Base-by-base conservation (phyloP, 2,797 vertebrate species). In the Oryzias dopingdopingensis region DNA sequence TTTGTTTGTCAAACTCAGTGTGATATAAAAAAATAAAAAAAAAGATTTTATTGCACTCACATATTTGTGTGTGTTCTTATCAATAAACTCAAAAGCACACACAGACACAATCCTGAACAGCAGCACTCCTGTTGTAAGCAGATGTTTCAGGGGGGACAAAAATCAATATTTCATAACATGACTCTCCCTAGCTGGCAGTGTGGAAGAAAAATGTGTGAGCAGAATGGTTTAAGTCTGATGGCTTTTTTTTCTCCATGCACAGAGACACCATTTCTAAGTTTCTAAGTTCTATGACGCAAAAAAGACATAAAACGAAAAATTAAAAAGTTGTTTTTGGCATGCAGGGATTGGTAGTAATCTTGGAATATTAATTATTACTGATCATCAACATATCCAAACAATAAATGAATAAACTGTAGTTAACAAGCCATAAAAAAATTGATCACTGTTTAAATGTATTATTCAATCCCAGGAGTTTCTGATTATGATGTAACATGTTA, bases 131-230 rank as follows among this genome's bases (percentile, higher is more conserved):
- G 43, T 62, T 68, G 72, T 58, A 65, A 69, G 64, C 65, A 74
- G 69, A 66, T 79, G 76, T 75, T 68, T 71, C 71, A 20, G 15
- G 20, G 20, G 72, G 62, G 58, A 45, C 48, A 72, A 17, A 67
- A 77, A 81, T 81, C 79, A 77, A 83, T 74, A 61, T 49, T 62
- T 45, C 65, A 48, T 79, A 72, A 58, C 59, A 60, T 1, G 40
- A 59, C 44, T 56, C 48, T 56, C 45, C 48, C 40, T n/a, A 12
- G 47, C 52, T 69, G 51, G 37, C 49, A 40, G 46, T 43, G 55
- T 55, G n/a, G 23, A 51, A 53, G 20, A 44, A 42, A 32, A 20
- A 42, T 59, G 15, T 55, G 26, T 49, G 43, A 32, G 37, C 42
- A 20, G 10, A 16, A 50, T 53, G 47, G 43, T 18, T 13, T 0